These are phyloP conservation scores for Passerculus sandwichensis DNA, from an alignment of 2,797 vertebrate genomes.

Conservation along the genomic window DNA sequence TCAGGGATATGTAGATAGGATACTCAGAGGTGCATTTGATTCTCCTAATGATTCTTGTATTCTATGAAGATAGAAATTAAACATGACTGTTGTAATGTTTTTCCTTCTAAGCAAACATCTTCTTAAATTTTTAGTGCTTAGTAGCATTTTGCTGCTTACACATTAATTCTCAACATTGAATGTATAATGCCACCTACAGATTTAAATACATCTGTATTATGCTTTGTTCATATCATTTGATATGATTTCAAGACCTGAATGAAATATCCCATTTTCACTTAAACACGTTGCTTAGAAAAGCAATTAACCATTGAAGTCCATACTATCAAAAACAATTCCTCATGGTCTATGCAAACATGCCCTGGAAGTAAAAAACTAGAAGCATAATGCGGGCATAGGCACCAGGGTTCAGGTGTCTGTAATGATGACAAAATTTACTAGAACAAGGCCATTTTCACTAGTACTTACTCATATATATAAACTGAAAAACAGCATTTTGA, in stretches of 20 bases:
- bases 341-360: background rate
- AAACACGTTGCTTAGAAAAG: background rate
- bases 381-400: background rate
- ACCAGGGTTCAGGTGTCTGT: background rate
- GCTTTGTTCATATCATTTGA: background rate
- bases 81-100: background rate
- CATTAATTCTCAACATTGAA: background rate
- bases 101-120: background rate
- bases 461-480: background rate
- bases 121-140: background rate
- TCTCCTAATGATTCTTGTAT: background rate
- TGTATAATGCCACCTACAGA: background rate
- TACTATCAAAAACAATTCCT: background rate
- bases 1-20: background rate
- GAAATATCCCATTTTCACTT: background rate
- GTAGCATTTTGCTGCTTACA: background rate
- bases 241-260: background rate
- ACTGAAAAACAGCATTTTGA: background rate
- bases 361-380: background rate
- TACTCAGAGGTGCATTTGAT: background rate
- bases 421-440: background rate
- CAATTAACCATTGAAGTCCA: background rate
- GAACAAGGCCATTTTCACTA: background rate
- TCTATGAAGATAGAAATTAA: background rate
- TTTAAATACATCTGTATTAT: background rate